These are phyloP conservation scores for Drosophila neonasuta DNA, from an alignment of 2,888 invertebrate species.

Conservation along the genomic window DNA sequence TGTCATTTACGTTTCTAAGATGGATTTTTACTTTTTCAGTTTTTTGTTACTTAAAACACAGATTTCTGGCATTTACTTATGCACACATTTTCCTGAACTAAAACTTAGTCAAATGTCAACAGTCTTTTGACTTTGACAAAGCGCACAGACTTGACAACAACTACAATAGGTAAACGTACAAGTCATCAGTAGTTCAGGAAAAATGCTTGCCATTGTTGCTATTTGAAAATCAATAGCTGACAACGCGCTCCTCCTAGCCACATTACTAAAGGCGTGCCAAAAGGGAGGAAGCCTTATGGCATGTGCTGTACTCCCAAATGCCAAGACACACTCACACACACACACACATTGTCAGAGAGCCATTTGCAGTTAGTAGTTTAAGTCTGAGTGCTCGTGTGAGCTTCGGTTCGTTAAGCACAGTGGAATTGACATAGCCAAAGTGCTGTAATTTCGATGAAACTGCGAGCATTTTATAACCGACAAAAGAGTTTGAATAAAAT, in stretches of 20 bases:
- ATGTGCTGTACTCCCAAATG: slow-evolving; percentile 35
- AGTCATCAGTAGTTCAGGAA: slow-evolving; percentile 11
- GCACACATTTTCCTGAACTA: background rate
- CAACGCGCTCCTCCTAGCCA: slow-evolving; percentile 4
- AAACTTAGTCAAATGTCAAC: background rate
- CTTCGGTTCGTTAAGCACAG: slow-evolving; percentile 57
- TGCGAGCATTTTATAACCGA: background rate
- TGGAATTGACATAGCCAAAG: slow-evolving; percentile 46
- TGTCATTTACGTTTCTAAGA: no score
- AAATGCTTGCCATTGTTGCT: slow-evolving; percentile 37
- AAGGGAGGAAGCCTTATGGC: slow-evolving; percentile 47
- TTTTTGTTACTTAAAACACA: background rate
- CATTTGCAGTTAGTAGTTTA: slow-evolving; percentile 3
- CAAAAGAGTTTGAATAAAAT: background rate
- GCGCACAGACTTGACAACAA: slow-evolving; percentile 4
- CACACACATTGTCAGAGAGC: background rate
- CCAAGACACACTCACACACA: slow-evolving; percentile 7
- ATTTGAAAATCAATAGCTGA: slow-evolving; percentile 58
- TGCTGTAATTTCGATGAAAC: slow-evolving; percentile 24
- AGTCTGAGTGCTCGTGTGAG: slow-evolving; percentile 15
- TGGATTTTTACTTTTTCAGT: no score
- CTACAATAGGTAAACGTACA: slow-evolving; percentile 1
- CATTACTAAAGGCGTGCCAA: background rate
- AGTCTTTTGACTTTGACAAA: slow-evolving; percentile 13
- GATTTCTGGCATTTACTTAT: slow-evolving; percentile 1